These are phyloP conservation scores for Leptoteleia sp. DNA, from an alignment of 1,140 invertebrate species.

Conservation along the genomic window DNA sequence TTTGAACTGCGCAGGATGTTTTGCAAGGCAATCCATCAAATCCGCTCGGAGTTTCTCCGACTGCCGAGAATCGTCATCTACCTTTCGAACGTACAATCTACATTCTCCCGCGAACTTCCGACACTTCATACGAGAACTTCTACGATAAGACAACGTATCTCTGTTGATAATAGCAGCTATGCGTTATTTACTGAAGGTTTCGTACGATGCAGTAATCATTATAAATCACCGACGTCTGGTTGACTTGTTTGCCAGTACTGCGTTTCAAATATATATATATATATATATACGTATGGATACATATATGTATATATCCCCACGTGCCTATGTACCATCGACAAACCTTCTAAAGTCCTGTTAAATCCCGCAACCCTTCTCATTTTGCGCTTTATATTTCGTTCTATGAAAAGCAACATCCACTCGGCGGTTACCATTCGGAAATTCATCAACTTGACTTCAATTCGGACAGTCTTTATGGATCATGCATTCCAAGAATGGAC, in stretches of 20 bases:
- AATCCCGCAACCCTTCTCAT: too few species aligned
- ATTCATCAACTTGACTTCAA: too few species aligned
- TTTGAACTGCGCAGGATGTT: slow-evolving; percentile 65
- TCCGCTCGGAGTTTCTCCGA: slow-evolving; percentile 63
- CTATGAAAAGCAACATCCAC: too few species aligned
- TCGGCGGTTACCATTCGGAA: too few species aligned
- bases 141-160: slow-evolving; percentile 67
- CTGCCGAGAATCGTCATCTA: slow-evolving; percentile 67
- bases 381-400: too few species aligned
- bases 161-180: slow-evolving; percentile 70
- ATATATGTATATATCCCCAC: too few species aligned
- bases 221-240: slow-evolving; percentile 72
- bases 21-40: slow-evolving; percentile 71
- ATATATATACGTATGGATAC: too few species aligned
- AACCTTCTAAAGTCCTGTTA: slow-evolving; percentile 67
- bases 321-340: slow-evolving; percentile 56
- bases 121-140: slow-evolving; percentile 66
- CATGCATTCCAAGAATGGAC: too few species aligned
- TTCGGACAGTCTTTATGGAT: too few species aligned
- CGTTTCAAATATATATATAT: slow-evolving; percentile 18
- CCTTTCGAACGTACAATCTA: slow-evolving; percentile 62
- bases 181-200: slow-evolving; percentile 74
- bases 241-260: slow-evolving; percentile 45
- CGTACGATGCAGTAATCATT: slow-evolving; percentile 74
- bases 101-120: slow-evolving; percentile 63